Evolutionary conservation across 2,888 invertebrate species (phyloP), one percentile per base, ranked within the genome.

Genomic region (Torymus auratus): DNA sequence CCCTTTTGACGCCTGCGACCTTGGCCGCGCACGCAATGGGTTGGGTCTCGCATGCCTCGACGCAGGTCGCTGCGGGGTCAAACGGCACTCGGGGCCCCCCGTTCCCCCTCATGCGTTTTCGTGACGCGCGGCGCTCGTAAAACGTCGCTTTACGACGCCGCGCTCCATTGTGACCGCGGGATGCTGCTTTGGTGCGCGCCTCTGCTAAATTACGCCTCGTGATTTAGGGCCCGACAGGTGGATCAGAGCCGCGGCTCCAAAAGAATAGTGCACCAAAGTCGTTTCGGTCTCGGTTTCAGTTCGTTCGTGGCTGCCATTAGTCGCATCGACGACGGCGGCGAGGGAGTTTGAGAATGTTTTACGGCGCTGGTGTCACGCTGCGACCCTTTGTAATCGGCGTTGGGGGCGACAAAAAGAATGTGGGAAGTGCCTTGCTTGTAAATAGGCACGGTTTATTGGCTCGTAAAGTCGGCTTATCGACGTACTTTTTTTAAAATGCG

Each of bases 211-310:
- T 79, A 69, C 70, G 65, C 28, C 52, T 28, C 61, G 61, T 80
- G 75, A 80, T 80, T 80, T 80, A 80, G 62, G 71, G 62, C 60
- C 70, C 61, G 28, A 73, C 81, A 74, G 76, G 83, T 81, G 76
- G 81, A 81, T 41, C 41, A 1, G 7, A 28, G 28, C 28, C 7
- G 7, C 28, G 7, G 41, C 41, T 41, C 7, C 41, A 10, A 41
- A 41, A 41, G 41, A 41, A 41, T 5, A 41, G 41, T 7, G 7
- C 7, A 41, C 7, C 7, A 7, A 7, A 1, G 20, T 41, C 41
- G 41, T 41, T 7, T 41, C 7, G 41, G 41, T 41, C 7, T 20
- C 20, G 20, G 20, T 20, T 41, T 41, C 41, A 7, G 41, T 41
- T 41, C 41, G 41, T 4, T 41, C 7, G 41, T 4, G 1, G 41